Percentiles rank a stretch among this genome's conserved stretches.
Conservation (phyloP, 2,888 invertebrate genomes). For the Azorinus chamasolen region DNA sequence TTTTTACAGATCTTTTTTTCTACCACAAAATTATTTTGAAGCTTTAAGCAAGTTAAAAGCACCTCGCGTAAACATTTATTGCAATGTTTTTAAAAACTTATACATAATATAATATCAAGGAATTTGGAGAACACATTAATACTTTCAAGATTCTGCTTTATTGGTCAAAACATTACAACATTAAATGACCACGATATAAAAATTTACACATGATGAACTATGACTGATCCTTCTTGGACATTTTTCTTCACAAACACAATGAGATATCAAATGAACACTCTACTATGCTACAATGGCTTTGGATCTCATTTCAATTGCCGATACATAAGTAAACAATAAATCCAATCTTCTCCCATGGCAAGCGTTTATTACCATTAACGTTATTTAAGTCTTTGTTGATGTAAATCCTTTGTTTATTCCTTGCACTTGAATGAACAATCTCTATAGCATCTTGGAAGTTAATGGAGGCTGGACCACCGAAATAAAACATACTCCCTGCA, state of each 20-base stretch:
- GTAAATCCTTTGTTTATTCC: not conserved
- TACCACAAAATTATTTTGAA: too few species aligned
- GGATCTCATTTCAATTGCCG: constrained; percentile 13
- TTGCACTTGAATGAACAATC: constrained; percentile 3
- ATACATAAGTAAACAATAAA: too few species aligned
- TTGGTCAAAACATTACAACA: constrained; percentile 24
- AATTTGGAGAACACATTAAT: too few species aligned
- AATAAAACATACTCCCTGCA: not conserved
- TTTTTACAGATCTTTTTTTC: too few species aligned
- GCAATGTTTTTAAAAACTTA: constrained; percentile 8
- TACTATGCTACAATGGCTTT: not conserved
- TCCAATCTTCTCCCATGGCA: too few species aligned
- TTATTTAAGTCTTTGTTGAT: too few species aligned
- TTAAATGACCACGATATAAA: constrained; percentile 42
- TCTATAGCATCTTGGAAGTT: not conserved
- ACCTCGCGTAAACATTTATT: constrained; percentile 44
- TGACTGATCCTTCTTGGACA: not conserved
- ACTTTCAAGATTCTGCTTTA: too few species aligned
- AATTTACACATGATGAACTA: constrained; percentile 2
- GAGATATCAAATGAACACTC: constrained; percentile 14
- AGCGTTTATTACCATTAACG: too few species aligned
- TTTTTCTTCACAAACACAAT: too few species aligned
- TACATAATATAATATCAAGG: not conserved
- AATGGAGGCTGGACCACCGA: not conserved
- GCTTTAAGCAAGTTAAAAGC: constrained; percentile 11